Conservation (phyloP, 2,113 vertebrate species). For the Dipodomys merriami region DNA sequence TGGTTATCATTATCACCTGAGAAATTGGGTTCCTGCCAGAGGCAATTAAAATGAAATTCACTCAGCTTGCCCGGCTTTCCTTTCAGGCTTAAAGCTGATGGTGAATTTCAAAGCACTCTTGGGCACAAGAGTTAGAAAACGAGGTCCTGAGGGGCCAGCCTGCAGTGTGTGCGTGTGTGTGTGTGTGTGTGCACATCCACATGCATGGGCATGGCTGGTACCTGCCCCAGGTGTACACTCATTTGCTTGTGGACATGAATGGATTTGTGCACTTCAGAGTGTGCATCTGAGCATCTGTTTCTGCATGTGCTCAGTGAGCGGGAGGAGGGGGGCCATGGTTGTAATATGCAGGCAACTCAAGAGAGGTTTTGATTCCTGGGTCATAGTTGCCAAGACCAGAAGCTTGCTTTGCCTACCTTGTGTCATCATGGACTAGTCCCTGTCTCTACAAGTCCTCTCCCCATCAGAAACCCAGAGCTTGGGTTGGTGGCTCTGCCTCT, state of each 20-base stretch:
- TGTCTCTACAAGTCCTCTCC: too few species aligned
- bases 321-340: accelerated
- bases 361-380: too few species aligned
- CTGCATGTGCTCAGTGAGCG: too few species aligned
- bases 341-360: neutral
- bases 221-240: too few species aligned
- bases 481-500: neutral
- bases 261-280: too few species aligned
- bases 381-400: too few species aligned
- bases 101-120: conserved; percentile 71
- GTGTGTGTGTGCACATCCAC: neutral
- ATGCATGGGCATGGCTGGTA: too few species aligned
- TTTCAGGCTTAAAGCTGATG: conserved; percentile 77
- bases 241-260: too few species aligned
- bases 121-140: conserved; percentile 4
- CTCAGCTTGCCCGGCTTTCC: conserved; percentile 69
- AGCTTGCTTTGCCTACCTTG: too few species aligned
- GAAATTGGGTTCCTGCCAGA: conserved; percentile 82
- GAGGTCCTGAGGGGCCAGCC: neutral
- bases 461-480: too few species aligned
- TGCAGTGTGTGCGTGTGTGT: neutral
- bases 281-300: too few species aligned
- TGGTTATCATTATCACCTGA: conserved; percentile 84
- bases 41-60: conserved; percentile 81
- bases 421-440: too few species aligned